These are phyloP conservation scores for Brachyistius frenatus DNA, from an alignment of 2,113 vertebrate genomes.

Conservation along the genomic window DNA sequence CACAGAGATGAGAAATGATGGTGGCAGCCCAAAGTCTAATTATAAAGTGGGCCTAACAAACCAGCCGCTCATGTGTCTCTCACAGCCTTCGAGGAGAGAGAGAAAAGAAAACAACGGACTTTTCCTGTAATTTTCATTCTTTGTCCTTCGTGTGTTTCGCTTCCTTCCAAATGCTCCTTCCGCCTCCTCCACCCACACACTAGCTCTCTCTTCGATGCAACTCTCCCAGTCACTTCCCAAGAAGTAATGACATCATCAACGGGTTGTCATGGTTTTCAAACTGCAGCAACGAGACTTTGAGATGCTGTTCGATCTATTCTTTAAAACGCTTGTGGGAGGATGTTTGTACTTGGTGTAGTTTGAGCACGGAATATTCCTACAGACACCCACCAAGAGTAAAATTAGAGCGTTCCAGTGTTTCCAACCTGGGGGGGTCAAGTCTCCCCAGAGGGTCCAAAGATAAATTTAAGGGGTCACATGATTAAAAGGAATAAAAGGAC, in stretches of 20 bases:
- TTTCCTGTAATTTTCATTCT: slow-evolving; percentile 24
- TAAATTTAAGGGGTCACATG: neutral
- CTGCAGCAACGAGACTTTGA: slow-evolving; percentile 19
- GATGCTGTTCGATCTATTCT: slow-evolving; percentile 20
- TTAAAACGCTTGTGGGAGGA: slow-evolving; percentile 37
- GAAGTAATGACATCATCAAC: slow-evolving; percentile 40
- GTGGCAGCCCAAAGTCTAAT: slow-evolving; percentile 68
- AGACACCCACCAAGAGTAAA: slow-evolving; percentile 10
- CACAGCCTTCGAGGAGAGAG: slow-evolving; percentile 38
- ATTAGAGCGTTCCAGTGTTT: neutral
- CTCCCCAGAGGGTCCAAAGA: neutral
- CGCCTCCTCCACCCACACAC: slow-evolving; percentile 38
- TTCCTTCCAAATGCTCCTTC: slow-evolving; percentile 14
- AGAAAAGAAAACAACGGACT: neutral
- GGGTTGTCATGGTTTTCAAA: slow-evolving; percentile 65
- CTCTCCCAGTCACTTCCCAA: slow-evolving; percentile 27
- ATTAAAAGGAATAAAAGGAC: neutral
- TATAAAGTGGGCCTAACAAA: slow-evolving; percentile 66
- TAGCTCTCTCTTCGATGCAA: slow-evolving; percentile 3
- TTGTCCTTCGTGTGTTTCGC: slow-evolving; percentile 28
- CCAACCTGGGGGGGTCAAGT: neutral
- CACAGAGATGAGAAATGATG: slow-evolving; percentile 67
- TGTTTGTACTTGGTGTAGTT: slow-evolving; percentile 16
- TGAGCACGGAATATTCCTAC: slow-evolving; percentile 9
- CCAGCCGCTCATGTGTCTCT: slow-evolving; percentile 46